phyloP scores from a whole-genome alignment of 2,888 invertebrate species.

The Yponomeuta evonymella region DNA sequence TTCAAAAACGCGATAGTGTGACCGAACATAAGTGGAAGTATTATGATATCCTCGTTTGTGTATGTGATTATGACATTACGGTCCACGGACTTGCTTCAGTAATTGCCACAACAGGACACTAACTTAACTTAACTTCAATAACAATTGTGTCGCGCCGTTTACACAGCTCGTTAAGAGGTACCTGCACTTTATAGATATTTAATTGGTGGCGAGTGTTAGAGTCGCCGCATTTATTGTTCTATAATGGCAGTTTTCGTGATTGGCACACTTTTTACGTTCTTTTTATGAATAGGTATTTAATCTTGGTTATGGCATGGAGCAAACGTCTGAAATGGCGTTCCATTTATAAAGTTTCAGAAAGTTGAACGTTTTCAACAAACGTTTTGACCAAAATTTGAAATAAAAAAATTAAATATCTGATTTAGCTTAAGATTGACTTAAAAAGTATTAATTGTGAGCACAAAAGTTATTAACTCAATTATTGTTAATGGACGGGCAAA shows the following conservation, averaged over 20 bases:
- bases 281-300: slow-evolving; percentile 4
- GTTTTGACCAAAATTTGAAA: too few species aligned
- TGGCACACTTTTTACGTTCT: background rate
- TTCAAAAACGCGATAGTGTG: background rate
- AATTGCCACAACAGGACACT: background rate
- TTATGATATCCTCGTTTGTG: background rate
- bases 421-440: too few species aligned
- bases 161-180: slow-evolving; percentile 2
- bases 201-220: background rate
- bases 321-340: background rate
- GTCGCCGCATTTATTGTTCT: background rate
- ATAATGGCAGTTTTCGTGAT: background rate
- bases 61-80: slow-evolving; percentile 3
- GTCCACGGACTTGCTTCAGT: slow-evolving; percentile 1
- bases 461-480: too few species aligned
- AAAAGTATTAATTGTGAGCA: too few species aligned
- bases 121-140: background rate
- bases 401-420: too few species aligned
- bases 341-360: background rate
- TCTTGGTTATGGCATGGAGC: background rate
- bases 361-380: too few species aligned
- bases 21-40: background rate
- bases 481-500: background rate
- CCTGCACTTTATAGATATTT: slow-evolving; percentile 10
- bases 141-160: slow-evolving; percentile 8